A percentile compares a stretch with the other conserved stretches of the same genome.
Conservation (phyloP, 2,113 vertebrate genomes). For the Thermophis baileyi region DNA sequence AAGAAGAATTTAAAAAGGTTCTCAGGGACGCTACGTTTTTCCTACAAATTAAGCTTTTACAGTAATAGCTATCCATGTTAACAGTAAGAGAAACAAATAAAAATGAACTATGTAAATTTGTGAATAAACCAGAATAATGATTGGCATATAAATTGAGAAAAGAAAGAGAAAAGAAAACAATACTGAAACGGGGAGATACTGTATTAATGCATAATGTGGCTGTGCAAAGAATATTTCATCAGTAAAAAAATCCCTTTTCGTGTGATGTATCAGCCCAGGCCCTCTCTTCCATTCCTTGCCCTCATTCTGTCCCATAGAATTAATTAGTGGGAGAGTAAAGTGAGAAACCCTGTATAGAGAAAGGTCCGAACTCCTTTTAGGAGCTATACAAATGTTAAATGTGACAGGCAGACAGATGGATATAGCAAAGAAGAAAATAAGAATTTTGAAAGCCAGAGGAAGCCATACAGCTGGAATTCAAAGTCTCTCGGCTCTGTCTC, state of each 20-base stretch:
- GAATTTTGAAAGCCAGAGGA: background rate
- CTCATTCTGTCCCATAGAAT: background rate
- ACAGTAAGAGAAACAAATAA: background rate
- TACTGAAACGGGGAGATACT: background rate
- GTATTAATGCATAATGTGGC: background rate
- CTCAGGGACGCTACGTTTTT: background rate
- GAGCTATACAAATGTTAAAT: background rate
- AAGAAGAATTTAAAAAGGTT: background rate
- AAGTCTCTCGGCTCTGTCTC: background rate
- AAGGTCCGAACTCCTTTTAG: background rate
- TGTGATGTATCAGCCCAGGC: background rate
- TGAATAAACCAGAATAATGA: background rate
- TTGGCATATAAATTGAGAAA: background rate
- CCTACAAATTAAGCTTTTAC: background rate
- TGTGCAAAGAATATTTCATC: background rate
- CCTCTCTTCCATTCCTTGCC: background rate
- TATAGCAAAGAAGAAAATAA: background rate
- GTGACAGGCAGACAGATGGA: background rate
- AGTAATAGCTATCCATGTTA: background rate
- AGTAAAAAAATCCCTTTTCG: background rate
- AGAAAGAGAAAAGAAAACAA: background rate
- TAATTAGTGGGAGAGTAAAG: background rate
- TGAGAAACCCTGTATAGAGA: background rate
- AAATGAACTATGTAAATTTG: background rate
- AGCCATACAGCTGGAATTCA: background rate